Base-by-base conservation (phyloP, 2,797 vertebrate species). In the Oreonectes daqikongensis region DNA sequence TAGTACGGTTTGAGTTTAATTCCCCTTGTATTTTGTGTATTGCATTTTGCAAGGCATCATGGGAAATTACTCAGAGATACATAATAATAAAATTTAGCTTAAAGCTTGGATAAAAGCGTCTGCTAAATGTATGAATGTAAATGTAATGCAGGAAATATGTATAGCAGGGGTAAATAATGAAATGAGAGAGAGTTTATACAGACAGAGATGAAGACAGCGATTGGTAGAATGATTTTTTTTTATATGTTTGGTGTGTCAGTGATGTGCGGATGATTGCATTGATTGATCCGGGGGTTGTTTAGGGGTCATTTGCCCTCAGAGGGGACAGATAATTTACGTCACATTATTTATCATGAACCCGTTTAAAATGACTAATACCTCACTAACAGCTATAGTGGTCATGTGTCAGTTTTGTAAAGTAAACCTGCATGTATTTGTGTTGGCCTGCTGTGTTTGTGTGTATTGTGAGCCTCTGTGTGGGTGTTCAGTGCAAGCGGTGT, bases 301-400 rank as follows among this genome's bases (percentile, higher is more conserved):
- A 75, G 53, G 6, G 18, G 64, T 57, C 55, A 75, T 77, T 84
- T 86, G 22, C 81, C 79, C 48, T 82, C 83, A 76, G 72, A 69
- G 8, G 46, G 26, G 32, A 61, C 0, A 5, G 18, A 22, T 59
- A 75, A 68, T 75, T n/a, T n/a, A 76, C 28, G 20, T 69, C 42
- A 60, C 26, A n/a, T 94, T 69, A 12, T 48, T 67, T 67, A 59
- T 57, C 17, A 67, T 61, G n/a, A 35, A 61, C 59, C 30, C 32
- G 17, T 77, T 28, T 52, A 0, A 14, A 60, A 30, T 12, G 11
- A 38, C 59, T 69, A n/a, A 52, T 26, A 20, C 22, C 22, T 69
- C 30, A 35, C 17, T 35, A 38, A 38, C 28, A n/a, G 4, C 18
- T 61, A 5, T 60, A 11, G 28, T 32, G 15, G 11, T 20, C 18